A percentile compares a stretch with the other conserved stretches of the same genome.
Evolutionary conservation across 2,113 vertebrate genomes (phyloP).

Genomic region (Haliaeetus leucogaster): DNA sequence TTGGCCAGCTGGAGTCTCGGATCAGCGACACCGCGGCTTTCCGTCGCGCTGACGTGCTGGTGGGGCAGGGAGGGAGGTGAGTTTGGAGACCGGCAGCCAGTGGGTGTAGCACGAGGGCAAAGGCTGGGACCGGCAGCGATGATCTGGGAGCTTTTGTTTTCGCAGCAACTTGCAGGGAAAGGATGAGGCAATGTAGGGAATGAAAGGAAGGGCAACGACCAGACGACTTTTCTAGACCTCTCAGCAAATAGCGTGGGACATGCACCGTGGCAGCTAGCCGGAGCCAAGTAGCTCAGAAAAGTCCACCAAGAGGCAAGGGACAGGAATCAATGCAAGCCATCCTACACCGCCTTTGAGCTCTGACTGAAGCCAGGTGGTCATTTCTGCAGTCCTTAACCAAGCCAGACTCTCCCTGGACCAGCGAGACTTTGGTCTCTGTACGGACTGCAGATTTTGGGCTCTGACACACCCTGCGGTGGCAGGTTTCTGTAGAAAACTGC

Average conservation of each 20-base stretch:
- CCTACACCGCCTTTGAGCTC: neutral
- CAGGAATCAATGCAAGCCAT: neutral
- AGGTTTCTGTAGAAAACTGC: neutral
- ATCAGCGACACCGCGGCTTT: neutral
- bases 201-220: neutral
- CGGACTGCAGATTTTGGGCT: neutral
- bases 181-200: neutral
- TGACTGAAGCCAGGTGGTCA: neutral
- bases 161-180: neutral
- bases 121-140: rapidly evolving
- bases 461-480: neutral
- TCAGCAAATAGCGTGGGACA: neutral
- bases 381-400: neutral
- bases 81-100: neutral
- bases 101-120: neutral
- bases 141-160: neutral
- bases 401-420: neutral
- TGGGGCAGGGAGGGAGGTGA: neutral
- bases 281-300: neutral
- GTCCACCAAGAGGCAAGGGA: neutral
- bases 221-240: neutral
- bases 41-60: neutral
- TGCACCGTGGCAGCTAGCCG: neutral
- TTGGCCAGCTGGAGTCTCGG: neutral
- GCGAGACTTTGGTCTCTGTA: neutral